A percentile compares a stretch with the other conserved stretches of the same genome.
Conservation (phyloP, 1,140 invertebrate species). For the Ladona fulva region DNA sequence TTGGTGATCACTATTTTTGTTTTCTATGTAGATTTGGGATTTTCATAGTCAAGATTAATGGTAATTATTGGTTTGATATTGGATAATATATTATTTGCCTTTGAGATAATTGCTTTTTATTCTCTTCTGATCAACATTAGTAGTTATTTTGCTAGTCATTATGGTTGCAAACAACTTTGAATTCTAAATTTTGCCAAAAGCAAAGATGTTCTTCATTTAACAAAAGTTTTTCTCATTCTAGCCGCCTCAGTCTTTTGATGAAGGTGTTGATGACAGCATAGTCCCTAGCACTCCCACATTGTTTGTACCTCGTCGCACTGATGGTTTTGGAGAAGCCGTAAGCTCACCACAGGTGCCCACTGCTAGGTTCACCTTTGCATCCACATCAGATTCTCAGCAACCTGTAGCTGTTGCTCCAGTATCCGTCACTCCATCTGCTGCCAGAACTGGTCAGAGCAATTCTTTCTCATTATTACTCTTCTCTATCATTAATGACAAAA, state of each 20-base stretch:
- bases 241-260: conserved; percentile 38
- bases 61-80: no score
- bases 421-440: neutral
- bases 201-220: neutral
- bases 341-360: conserved; percentile 73
- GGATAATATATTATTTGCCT: no score
- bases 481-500: no score
- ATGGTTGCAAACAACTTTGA: no score
- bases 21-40: no score
- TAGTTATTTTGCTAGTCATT: no score
- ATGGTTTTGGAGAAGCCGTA: conserved; percentile 86
- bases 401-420: neutral
- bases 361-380: conserved; percentile 59
- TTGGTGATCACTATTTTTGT: no score
- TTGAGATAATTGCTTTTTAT: no score
- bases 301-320: conserved; percentile 69
- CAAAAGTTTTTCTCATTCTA: neutral
- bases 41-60: no score
- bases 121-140: no score
- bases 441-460: neutral
- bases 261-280: conserved; percentile 76
- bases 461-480: no score
- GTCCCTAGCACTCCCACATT: conserved; percentile 84
- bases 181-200: no score
- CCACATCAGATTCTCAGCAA: neutral